Evolutionary conservation across 2,113 vertebrate species (phyloP).

Genomic region (Oreochromis tanganicae): DNA sequence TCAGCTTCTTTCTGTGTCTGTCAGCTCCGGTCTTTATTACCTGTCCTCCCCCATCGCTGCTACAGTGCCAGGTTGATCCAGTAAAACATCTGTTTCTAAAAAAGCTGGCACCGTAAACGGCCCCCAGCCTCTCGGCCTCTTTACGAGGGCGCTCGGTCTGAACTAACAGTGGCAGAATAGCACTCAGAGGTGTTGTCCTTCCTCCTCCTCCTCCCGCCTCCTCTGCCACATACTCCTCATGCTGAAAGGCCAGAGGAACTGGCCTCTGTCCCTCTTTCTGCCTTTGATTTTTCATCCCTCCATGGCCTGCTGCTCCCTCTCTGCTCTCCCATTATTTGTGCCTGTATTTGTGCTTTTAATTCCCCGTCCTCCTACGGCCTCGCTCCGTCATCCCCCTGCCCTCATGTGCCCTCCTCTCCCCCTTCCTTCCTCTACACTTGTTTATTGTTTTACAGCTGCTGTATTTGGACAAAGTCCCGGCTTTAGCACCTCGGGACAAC

Average conservation of each 20-base stretch:
- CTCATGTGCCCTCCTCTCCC: not conserved
- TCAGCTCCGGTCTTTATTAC: not conserved
- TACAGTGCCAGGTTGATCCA: not conserved
- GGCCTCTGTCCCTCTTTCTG: not conserved
- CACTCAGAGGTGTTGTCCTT: slow-evolving; percentile 29
- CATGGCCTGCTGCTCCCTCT: not conserved
- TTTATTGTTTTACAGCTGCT: slow-evolving; percentile 46
- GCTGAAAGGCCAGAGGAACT: not conserved
- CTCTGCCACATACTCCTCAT: not conserved
- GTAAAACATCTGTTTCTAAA: slow-evolving; percentile 55
- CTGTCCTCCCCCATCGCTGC: not conserved
- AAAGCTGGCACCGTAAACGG: slow-evolving; percentile 13
- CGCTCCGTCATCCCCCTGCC: not conserved
- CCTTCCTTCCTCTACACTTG: not conserved
- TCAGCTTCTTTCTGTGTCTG: not conserved
- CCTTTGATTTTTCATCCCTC: not conserved
- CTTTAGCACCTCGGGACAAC: slow-evolving; percentile 10
- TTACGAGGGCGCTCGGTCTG: slow-evolving; percentile 21
- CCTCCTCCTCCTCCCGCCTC: not conserved
- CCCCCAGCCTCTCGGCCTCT: slow-evolving; percentile 1
- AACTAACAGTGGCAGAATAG: slow-evolving; percentile 36
- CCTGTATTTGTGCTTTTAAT: not conserved
- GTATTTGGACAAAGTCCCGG: slow-evolving; percentile 6
- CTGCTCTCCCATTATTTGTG: not conserved
- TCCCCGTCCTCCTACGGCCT: not conserved